Percentiles rank a stretch among this genome's conserved stretches.
Conservation (phyloP, 2,113 vertebrate genomes). For the Sapayoa aenigma region DNA sequence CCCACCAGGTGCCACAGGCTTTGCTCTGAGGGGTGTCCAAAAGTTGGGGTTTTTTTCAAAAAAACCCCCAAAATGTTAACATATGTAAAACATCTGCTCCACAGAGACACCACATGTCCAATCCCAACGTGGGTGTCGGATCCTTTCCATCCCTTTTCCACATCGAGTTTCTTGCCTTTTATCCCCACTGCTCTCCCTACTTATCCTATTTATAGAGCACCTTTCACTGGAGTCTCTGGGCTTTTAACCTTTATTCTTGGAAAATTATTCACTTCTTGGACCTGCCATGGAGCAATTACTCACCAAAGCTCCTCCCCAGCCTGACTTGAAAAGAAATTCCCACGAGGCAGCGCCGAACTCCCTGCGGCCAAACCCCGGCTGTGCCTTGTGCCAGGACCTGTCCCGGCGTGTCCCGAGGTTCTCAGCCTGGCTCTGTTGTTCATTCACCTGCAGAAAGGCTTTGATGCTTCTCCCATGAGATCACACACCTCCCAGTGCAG, state of each 20-base stretch:
- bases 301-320: neutral
- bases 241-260: slow-evolving; percentile 57
- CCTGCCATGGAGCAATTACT: neutral
- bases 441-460: slow-evolving; percentile 52
- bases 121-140: neutral
- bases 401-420: neutral
- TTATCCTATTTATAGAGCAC: slow-evolving; percentile 5
- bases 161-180: neutral
- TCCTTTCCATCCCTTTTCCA: neutral
- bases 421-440: slow-evolving; percentile 37
- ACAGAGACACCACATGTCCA: neutral
- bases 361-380: neutral
- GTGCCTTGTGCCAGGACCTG: neutral
- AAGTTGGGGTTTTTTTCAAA: neutral
- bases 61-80: neutral
- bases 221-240: neutral
- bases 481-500: neutral
- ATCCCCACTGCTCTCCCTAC: slow-evolving; percentile 2
- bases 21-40: neutral
- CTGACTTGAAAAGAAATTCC: slow-evolving; percentile 35
- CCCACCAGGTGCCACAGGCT: neutral
- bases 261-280: slow-evolving; percentile 56
- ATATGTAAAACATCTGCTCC: neutral
- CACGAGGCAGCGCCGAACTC: neutral
- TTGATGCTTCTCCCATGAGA: slow-evolving; percentile 14